phyloP scores from a whole-genome alignment of 2,797 vertebrate species.

The Chelonia mydas region DNA sequence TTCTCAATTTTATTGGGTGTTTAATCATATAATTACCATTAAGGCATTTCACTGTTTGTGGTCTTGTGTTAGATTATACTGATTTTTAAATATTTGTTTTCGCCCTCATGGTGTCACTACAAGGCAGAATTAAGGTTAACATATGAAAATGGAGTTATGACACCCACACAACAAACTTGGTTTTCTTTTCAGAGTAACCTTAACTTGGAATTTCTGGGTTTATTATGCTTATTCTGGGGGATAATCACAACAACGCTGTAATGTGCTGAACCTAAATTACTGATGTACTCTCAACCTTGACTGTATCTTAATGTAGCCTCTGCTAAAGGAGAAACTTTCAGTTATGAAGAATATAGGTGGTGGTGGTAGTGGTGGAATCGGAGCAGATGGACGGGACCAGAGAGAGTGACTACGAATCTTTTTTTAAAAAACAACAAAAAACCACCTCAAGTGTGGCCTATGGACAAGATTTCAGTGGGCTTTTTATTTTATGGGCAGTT shows the following conservation, averaged over 20 bases:
- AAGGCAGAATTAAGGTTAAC: not conserved
- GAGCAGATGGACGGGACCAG: not conserved
- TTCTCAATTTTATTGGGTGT: slow-evolving; percentile 28
- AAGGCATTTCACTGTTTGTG: not conserved
- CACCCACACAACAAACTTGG: not conserved
- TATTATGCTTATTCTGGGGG: not conserved
- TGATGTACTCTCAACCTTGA: no score
- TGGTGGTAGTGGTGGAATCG: no score
- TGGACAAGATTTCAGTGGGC: not conserved
- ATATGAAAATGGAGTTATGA: not conserved
- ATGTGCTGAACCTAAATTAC: no score
- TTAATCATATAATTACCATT: not conserved
- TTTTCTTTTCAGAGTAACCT: not conserved
- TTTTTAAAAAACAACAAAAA: not conserved
- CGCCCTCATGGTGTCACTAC: not conserved
- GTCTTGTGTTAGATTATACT: slow-evolving; percentile 18
- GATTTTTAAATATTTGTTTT: not conserved
- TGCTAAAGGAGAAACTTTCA: not conserved
- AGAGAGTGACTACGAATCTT: not conserved
- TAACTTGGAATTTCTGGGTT: not conserved
- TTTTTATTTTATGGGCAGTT: not conserved
- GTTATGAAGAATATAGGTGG: not conserved
- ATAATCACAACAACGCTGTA: not conserved
- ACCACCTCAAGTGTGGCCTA: not conserved
- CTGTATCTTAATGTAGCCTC: not conserved